Base-by-base conservation (phyloP, 1,140 invertebrate genomes). In the Drosophila equinoxialis region DNA sequence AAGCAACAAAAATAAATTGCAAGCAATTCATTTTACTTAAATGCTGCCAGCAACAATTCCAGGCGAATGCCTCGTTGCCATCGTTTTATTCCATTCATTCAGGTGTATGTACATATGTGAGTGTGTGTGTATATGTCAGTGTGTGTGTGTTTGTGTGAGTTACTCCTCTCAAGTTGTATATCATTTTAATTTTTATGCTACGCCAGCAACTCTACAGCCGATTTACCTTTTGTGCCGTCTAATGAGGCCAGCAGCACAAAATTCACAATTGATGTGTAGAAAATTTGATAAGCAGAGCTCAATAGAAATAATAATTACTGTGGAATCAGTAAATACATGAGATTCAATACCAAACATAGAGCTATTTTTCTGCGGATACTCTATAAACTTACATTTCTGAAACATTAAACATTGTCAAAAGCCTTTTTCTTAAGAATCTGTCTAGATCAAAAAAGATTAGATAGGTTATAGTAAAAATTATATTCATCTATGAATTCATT, bases 21-120 rank as follows among this genome's bases (percentile, higher is more conserved):
- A 87, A 81, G 83, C 83, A 86, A 86, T 86, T 86, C 83, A 86
- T 86, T 86, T 86, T 86, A 89, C 83, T 86, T 86, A 86, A 87
- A 77, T 87, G 76, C 83, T 71, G 59, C 58, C 78, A 82, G 33
- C 60, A 79, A 65, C 65, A 68, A 57, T 35, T 82, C 69, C 67
- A 55, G 55, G 30, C 26, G 26, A 30, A 30, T 58, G 26, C 55
- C 55, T 58, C 68, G 64, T 65, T 79, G 57, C 65, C 68, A 68
- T 61, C 60, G 7, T 37, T 37, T 10, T 6, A 30, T 30, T 30
- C 30, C 30, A 30, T 39, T 3, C 59, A 67, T 57, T 33, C 33
- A 17, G 63, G 63, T 33, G 48, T 75, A 30, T 23, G 14, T 42
- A 51, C 70, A 30, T 23, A 13, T 42, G 35, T 58, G 58, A 48